phyloP scores from a whole-genome alignment of 1,140 invertebrate genomes.

The Hirudo medicinalis region DNA sequence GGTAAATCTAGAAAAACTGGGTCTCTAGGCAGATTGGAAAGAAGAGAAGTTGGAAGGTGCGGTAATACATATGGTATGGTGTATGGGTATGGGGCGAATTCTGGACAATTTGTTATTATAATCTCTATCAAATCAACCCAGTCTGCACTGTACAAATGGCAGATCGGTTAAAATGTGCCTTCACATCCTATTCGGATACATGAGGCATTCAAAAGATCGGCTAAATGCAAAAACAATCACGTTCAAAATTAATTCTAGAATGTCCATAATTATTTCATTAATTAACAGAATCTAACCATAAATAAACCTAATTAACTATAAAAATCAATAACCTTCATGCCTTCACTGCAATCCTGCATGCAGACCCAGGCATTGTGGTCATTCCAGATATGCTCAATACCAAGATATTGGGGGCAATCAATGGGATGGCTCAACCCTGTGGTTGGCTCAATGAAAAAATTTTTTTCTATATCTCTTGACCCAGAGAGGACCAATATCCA shows the following conservation, averaged over 20 bases:
- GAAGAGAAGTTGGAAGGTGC: too few species aligned
- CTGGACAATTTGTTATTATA: too few species aligned
- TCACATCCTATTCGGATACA: too few species aligned
- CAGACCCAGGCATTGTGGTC: conserved; percentile 73
- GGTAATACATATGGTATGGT: too few species aligned
- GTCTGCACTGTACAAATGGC: too few species aligned
- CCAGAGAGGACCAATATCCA: conserved; percentile 63
- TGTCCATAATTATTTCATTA: neutral
- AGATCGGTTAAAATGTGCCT: too few species aligned
- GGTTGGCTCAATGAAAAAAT: conserved; percentile 68
- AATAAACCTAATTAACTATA: neutral
- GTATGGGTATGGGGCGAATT: too few species aligned
- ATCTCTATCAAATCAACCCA: neutral
- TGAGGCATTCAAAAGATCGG: too few species aligned
- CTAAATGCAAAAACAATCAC: too few species aligned
- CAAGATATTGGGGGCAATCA: conserved; percentile 52
- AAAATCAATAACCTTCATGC: conserved; percentile 31
- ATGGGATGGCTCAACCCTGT: conserved; percentile 53
- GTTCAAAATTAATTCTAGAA: too few species aligned
- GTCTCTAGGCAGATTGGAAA: too few species aligned
- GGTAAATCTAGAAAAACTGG: too few species aligned
- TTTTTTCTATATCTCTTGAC: conserved; percentile 47
- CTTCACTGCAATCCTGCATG: conserved; percentile 49
- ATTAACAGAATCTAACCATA: neutral
- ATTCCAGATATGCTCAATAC: conserved; percentile 73